These are phyloP conservation scores for Lamprotornis superbus DNA, from an alignment of 2,113 vertebrate species.

Conservation along the genomic window DNA sequence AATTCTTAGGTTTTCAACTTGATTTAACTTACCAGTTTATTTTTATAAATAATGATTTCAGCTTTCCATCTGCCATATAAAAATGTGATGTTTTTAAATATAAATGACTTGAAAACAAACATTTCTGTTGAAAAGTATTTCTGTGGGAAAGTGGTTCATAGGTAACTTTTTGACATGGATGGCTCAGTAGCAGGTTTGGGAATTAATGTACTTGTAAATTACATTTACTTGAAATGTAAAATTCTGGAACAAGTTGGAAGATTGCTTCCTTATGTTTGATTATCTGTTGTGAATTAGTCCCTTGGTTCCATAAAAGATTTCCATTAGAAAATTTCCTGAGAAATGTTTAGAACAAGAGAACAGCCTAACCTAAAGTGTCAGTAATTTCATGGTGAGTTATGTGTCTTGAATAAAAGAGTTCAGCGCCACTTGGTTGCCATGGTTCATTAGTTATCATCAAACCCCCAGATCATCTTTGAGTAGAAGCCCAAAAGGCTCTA, in stretches of 20 bases:
- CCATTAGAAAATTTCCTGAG: conserved; percentile 37
- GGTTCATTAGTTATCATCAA: conserved; percentile 71
- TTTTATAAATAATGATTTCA: conserved; percentile 39
- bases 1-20: neutral
- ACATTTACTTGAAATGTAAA: neutral
- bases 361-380: conserved; percentile 18
- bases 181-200: neutral
- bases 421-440: conserved; percentile 55
- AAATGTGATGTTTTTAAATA: conserved; percentile 5
- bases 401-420: conserved; percentile 57
- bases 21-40: conserved; percentile 30
- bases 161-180: neutral
- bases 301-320: conserved; percentile 24
- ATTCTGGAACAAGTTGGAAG: neutral
- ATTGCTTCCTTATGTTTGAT: neutral
- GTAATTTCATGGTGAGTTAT: conserved; percentile 69
- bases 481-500: conserved; percentile 50
- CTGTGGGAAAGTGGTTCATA: neutral
- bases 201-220: neutral
- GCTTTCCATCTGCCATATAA: conserved; percentile 23
- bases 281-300: neutral
- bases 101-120: conserved; percentile 30
- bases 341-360: conserved; percentile 44
- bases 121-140: neutral
- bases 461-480: conserved; percentile 42